Conservation (phyloP, 2,797 vertebrate genomes). For the Eulemur coronatus region DNA sequence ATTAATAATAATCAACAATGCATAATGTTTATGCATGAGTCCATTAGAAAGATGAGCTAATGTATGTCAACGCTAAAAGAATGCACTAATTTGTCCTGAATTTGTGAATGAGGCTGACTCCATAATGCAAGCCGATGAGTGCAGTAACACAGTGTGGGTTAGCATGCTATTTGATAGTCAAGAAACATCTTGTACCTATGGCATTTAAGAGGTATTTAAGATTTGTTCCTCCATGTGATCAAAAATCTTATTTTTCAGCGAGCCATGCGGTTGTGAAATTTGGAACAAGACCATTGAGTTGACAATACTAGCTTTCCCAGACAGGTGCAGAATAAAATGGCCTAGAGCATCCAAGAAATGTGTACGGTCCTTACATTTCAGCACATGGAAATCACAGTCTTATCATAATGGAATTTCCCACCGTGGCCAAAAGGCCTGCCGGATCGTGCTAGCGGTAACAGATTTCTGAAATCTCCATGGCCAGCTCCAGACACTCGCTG, state of each 20-base stretch:
- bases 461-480: slow-evolving; percentile 97
- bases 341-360: slow-evolving; percentile 32
- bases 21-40: slow-evolving; percentile 85
- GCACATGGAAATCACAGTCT: not conserved
- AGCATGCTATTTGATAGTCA: slow-evolving; percentile 49
- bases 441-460: slow-evolving; percentile 89
- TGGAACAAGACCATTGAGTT: slow-evolving; percentile 51
- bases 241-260: slow-evolving; percentile 63
- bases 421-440: not conserved
- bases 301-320: slow-evolving; percentile 57
- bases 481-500: slow-evolving; percentile 94
- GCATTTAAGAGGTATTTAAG: slow-evolving; percentile 54
- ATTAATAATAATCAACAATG: slow-evolving; percentile 87
- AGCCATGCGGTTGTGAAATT: slow-evolving; percentile 72
- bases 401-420: not conserved
- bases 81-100: slow-evolving; percentile 77
- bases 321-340: slow-evolving; percentile 62
- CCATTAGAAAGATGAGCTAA: slow-evolving; percentile 83
- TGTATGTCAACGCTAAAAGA: slow-evolving; percentile 77
- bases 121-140: slow-evolving; percentile 65
- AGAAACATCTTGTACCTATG: slow-evolving; percentile 49
- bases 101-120: slow-evolving; percentile 76
- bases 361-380: not conserved
- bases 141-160: slow-evolving; percentile 43
- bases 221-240: slow-evolving; percentile 70